Evolutionary conservation across 2,113 vertebrate genomes (phyloP).

Genomic region (Panthera uncia): DNA sequence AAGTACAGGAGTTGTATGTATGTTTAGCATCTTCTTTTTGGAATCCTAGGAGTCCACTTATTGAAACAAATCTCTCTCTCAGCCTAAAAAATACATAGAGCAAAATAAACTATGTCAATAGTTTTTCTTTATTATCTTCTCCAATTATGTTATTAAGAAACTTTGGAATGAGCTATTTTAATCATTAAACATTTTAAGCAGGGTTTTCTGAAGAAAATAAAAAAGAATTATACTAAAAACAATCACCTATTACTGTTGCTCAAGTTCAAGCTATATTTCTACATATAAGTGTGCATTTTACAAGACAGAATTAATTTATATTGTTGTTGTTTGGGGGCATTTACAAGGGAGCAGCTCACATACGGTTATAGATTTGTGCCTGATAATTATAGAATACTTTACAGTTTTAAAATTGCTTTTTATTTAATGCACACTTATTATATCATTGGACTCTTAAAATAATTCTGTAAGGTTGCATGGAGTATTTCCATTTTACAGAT

Average conservation of each 20-base stretch:
- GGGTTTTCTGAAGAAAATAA: background rate
- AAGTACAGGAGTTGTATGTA: background rate
- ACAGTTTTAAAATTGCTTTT: slow-evolving; percentile 3
- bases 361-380: background rate
- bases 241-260: background rate
- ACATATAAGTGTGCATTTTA: background rate
- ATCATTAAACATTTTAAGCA: background rate
- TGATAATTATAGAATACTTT: background rate
- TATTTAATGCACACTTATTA: background rate
- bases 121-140: background rate
- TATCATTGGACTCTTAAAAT: background rate
- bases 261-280: background rate
- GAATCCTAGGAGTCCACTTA: background rate
- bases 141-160: background rate
- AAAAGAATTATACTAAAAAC: background rate
- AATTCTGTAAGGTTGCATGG: background rate
- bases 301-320: background rate
- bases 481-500: slow-evolving; percentile 22
- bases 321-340: background rate
- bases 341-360: background rate
- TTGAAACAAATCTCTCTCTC: background rate
- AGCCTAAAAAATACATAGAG: background rate
- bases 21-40: background rate
- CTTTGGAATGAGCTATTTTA: background rate
- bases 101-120: background rate